Evolutionary conservation across 2,888 invertebrate species (phyloP), one percentile per base, ranked within the genome.

Genomic region (Diarsia dahlii): DNA sequence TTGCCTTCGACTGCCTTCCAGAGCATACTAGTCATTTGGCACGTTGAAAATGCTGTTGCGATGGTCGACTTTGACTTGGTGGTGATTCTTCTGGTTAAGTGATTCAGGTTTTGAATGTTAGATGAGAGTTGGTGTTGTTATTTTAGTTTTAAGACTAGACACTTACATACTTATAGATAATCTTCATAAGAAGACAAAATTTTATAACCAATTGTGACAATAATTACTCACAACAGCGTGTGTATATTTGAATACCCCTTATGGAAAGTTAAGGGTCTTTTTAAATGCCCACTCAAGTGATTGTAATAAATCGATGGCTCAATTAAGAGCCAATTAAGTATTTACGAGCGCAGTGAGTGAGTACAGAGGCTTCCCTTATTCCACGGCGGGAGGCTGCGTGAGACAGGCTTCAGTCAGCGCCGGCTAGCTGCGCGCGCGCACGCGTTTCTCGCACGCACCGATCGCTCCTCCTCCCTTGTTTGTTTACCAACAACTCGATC

Each of bases 351-450:
- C 63, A 67, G 73, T 80, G 71, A 82, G 77, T 82, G 71, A 82
- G 77, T 74, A 84, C 90, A 76, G 84, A 84, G 84, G 74, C 88
- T 82, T 93, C 92, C 91, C 92, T 92, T 92, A 92, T 92, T 91
- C 89, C 90, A 86, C 90, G 85, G 88, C 90, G 91, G 93, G 94
- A 95, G 92, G 93, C 91, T 93, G 93, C 91, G 93, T 92, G 89
- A 93, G 93, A 93, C 94, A 95, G 94, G 93, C 94, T 95, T 94
- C 95, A 96, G 96, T 96, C 92, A 94, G 92, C 91, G 93, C 91
- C 92, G 92, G 95, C 90, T 76, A 91, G 92, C 92, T 83, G 94
- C 96, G 96, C 96, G 96, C 86, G 94, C 96, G 96, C 96, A 96
- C 96, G 96, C 91, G 92, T 95, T 83, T 87, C 79, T 84, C 82